A percentile compares a stretch with the other conserved stretches of the same genome.
Evolutionary conservation across 2,888 invertebrate species (phyloP).

Genomic region (Eristalinus aeneus): DNA sequence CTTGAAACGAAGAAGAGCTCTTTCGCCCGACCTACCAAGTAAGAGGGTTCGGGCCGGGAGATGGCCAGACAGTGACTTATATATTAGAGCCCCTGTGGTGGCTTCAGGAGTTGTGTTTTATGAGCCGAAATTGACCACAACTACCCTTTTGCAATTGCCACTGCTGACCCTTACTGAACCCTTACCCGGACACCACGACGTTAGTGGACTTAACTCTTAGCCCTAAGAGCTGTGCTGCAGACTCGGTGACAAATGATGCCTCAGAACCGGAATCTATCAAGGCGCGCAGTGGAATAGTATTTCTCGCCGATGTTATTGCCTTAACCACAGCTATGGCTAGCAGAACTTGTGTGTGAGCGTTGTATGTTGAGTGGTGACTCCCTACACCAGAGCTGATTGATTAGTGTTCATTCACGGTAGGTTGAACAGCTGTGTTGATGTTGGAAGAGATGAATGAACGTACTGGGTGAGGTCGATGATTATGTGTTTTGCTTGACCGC

Average conservation of each 20-base stretch:
- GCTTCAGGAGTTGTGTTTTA: neutral
- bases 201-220: neutral
- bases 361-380: neutral
- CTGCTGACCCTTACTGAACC: conserved; percentile 36
- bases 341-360: conserved; percentile 27
- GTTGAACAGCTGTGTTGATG: neutral
- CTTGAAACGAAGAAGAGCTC: too few species aligned
- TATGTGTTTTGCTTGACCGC: neutral
- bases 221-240: neutral
- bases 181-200: conserved; percentile 30
- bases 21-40: too few species aligned
- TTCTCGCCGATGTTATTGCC: conserved; percentile 4
- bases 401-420: neutral
- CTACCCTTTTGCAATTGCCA: conserved; percentile 1
- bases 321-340: conserved; percentile 16
- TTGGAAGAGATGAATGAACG: neutral
- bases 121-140: neutral
- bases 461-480: neutral
- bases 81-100: conserved; percentile 9
- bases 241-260: too few species aligned
- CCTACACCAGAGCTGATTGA: neutral
- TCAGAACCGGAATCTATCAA: conserved; percentile 24
- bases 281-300: neutral
- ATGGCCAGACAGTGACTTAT: conserved; percentile 25
- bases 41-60: too few species aligned